Base-by-base conservation (phyloP, 2,888 invertebrate species). In the Cataglyphis albicans region DNA sequence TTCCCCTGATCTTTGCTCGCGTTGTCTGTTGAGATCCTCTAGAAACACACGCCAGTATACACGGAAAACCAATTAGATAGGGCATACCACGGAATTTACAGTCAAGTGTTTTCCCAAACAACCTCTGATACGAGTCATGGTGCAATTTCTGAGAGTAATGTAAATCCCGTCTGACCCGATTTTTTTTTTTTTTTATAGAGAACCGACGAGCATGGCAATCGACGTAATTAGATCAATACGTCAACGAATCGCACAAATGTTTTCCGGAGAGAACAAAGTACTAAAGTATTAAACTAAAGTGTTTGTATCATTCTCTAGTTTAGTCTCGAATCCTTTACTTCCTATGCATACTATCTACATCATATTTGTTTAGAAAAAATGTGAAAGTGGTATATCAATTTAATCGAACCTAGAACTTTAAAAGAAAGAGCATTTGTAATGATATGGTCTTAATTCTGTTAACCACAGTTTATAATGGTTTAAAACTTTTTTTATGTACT, bases 41-140 rank as follows among this genome's bases (percentile, higher is more conserved):
- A 38, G 68, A 18, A 63, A 82, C 32, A 32, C 48, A 76, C 38
- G 67, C 48, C 41, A 63, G 38, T 68, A 52, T 82, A 82, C 82
- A 78, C 68, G 82, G 68, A 65, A 82, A 82, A 82, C 55, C 70
- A 82, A 82, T 82, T 82, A 82, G 68, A 32, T 52, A 29, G 68
- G 55, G 61, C 78, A 70, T 21, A 78, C 78, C 78, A 44, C 44
- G 35, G 44, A 80, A 83, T 35, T 80, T 83, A 57, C 35, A 73
- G 64, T 80, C 70, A 65, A 83, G 70, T 83, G 65, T 83, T 65
- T 64, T 72, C 70, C 32, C 70, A 55, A n/a, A 83, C 80, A 44
- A 80, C n/a, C 44, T 29, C 64, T 25, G 41, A 57, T 61, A 61
- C 80, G 44, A 73, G n/a, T 32, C 18, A 44, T 52, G 29, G 21